Evolutionary conservation across 2,888 invertebrate species (phyloP), one percentile per base, ranked within the genome.

Genomic region (Zaprionus obscuricornis): DNA sequence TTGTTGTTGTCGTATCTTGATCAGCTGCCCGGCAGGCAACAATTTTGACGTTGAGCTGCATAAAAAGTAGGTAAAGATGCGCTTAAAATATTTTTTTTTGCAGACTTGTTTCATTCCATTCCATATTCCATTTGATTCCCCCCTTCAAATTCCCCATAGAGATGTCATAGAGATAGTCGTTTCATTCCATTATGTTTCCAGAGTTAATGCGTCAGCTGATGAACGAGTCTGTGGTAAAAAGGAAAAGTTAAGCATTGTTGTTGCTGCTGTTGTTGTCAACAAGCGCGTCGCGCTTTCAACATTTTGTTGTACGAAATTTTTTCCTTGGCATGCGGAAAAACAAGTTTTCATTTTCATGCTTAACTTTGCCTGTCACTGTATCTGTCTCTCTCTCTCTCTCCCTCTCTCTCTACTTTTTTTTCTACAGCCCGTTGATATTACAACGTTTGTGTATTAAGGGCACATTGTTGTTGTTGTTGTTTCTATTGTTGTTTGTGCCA

Each of bases 41-140:
- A 60, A 54, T 68, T 64, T 51, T 57, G 45, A 57, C 54, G 55
- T 20, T 39, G 42, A 66, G 51, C 45, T 54, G 77, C 74, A 74
- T 72, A 60, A 75, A 68, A 87, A 82, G 79, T 87, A 79, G 88
- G 87, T 87, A 87, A 87, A 88, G 87, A 88, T 87, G 87, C 72
- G 88, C 86, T 87, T 82, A 87, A 69, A 76, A 33, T 47, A 13
- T 17, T n/a, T n/a, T n/a, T n/a, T n/a, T n/a, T n/a, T n/a, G n/a
- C n/a, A n/a, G n/a, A n/a, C n/a, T n/a, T n/a, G n/a, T n/a, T n/a
- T n/a, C n/a, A n/a, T n/a, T n/a, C n/a, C n/a, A n/a, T n/a, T n/a
- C n/a, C n/a, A n/a, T n/a, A n/a, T n/a, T n/a, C n/a, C n/a, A n/a
- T n/a, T n/a, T n/a, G n/a, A n/a, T n/a, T n/a, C n/a, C n/a, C n/a